Evolutionary conservation across 2,888 invertebrate species (phyloP), one percentile per base, ranked within the genome.

Genomic region (Hetaerina titia): DNA sequence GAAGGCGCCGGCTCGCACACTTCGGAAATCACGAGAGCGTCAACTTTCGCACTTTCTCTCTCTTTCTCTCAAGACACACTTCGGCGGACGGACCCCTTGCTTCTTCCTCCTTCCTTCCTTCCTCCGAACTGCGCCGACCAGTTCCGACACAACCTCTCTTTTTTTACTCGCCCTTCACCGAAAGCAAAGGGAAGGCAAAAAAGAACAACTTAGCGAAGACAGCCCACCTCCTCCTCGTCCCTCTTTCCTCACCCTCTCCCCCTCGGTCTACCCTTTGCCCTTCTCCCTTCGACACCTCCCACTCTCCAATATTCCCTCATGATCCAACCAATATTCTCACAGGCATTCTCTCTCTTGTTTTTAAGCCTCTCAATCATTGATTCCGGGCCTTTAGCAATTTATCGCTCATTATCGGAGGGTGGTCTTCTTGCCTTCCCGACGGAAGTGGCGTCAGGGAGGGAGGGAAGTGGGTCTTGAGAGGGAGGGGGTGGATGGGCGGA

Each of bases 341-440:
- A 15, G 22, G 2, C 81, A 81, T n/a, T 81, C 81, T 81, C 81
- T 45, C 13, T 25, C n/a, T 74, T 11, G 9, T 25, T 31, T 81
- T 81, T 81, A 31, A 81, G 2, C 81, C 25, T 69, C 81, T 81
- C 31, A 81, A 31, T 81, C 81, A 81, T 69, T 31, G 81, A 81
- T 81, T 69, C n/a, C 22, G 31, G n/a, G 81, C 58, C 58, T 56
- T 64, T 56, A 56, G 92, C 22, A 92, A 92, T 69, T 92, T 92
- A 92, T 92, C 74, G 92, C 69, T 92, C 56, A 92, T 92, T 92
- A 92, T 92, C 92, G 69, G 57, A 22, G 64, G 69, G 31, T 8
- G 56, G 69, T 8, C 81, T 81, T 89, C n/a, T 64, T 74, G 64
- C 63, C 63, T 64, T 81, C 31, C 25, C 25, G 81, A 31, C n/a